phyloP scores from a whole-genome alignment of 1,140 invertebrate species.

The Reticulitermes speratus region DNA sequence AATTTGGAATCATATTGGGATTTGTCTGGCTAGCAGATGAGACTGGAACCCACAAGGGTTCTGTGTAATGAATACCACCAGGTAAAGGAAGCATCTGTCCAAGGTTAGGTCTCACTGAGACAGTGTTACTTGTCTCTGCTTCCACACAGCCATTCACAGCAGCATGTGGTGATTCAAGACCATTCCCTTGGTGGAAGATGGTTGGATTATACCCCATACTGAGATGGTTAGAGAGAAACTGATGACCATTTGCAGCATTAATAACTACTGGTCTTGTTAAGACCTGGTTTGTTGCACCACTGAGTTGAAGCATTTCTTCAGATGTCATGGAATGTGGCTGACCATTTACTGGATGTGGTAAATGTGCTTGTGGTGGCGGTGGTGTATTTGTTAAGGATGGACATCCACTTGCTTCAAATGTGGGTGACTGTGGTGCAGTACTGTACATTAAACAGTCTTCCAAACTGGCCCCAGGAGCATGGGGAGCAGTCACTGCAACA shows the following conservation, averaged over 20 bases:
- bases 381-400: background rate
- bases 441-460: constrained; percentile 52
- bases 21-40: background rate
- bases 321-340: background rate
- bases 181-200: background rate
- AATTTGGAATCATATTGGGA: background rate
- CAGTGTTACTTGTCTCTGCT: background rate
- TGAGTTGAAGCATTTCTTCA: background rate
- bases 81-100: background rate
- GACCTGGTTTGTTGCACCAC: background rate
- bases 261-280: background rate
- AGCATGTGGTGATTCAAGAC: background rate
- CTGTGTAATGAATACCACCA: background rate
- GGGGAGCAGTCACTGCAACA: background rate
- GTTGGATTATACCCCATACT: background rate
- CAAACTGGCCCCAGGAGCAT: constrained; percentile 42
- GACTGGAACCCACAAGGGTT: background rate
- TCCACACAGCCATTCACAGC: background rate
- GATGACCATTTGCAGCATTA: background rate
- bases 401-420: background rate
- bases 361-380: background rate
- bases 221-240: background rate
- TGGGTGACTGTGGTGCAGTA: constrained; percentile 48
- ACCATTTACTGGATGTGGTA: background rate
- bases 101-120: background rate